Percentiles rank a stretch among this genome's conserved stretches.
These are phyloP conservation scores for Phortica okadai DNA, from an alignment of 2,888 invertebrate genomes.

Conservation along the genomic window DNA sequence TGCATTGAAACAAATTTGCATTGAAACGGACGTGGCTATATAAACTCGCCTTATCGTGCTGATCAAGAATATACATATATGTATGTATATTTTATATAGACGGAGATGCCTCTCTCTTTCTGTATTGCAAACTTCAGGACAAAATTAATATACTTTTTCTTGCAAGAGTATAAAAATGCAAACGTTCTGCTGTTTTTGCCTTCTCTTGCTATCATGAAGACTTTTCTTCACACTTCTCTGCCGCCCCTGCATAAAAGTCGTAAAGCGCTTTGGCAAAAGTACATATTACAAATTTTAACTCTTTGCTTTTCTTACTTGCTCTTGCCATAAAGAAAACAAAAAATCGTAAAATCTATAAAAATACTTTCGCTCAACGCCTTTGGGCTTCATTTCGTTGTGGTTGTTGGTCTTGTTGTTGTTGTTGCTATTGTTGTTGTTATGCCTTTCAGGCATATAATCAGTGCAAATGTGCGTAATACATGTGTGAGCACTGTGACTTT, in stretches of 20 bases:
- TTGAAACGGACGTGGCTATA: too few species aligned
- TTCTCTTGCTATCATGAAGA: background rate
- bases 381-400: background rate
- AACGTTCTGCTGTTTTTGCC: background rate
- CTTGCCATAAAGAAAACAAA: background rate
- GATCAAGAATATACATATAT: too few species aligned
- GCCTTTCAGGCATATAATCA: conserved; percentile 16
- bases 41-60: too few species aligned
- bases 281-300: conserved; percentile 17
- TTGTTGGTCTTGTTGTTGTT: background rate
- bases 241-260: background rate
- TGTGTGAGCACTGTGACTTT: conserved; percentile 11
- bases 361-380: background rate
- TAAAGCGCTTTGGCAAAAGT: conserved; percentile 4
- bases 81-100: too few species aligned
- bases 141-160: too few species aligned
- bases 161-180: too few species aligned
- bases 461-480: conserved; percentile 29
- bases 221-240: background rate
- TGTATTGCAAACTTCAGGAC: too few species aligned
- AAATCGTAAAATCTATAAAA: conserved; percentile 28
- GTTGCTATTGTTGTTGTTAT: background rate
- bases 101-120: too few species aligned
- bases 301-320: background rate
- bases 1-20: too few species aligned